A percentile compares a stretch with the other conserved stretches of the same genome.
These are phyloP conservation scores for Microplitis manilae DNA, from an alignment of 2,888 invertebrate genomes.

Conservation along the genomic window DNA sequence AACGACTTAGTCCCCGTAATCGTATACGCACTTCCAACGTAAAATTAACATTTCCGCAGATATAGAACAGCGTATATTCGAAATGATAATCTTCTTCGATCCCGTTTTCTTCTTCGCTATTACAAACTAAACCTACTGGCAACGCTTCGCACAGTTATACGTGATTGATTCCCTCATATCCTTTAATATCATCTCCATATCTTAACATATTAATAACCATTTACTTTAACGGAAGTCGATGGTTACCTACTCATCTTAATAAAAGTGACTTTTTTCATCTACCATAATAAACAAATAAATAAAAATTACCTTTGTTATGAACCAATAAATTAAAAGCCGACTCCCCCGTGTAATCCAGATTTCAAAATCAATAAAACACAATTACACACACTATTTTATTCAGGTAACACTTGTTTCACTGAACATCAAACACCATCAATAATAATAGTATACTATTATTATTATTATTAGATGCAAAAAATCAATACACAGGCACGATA, in stretches of 20 bases:
- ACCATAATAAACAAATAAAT: background rate
- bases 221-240: background rate
- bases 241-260: background rate
- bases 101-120: too few relatives aligned
- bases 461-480: background rate
- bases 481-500: background rate
- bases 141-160: background rate
- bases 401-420: slow-evolving; percentile 22
- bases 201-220: background rate
- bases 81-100: too few relatives aligned
- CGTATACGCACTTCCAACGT: too few relatives aligned
- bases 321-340: slow-evolving; percentile 68
- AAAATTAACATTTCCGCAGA: too few relatives aligned
- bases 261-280: too few relatives aligned
- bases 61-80: too few relatives aligned
- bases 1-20: too few relatives aligned
- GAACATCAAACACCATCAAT: slow-evolving; percentile 20
- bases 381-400: slow-evolving; percentile 20
- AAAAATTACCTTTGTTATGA: slow-evolving; percentile 66
- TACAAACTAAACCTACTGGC: too few relatives aligned
- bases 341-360: slow-evolving; percentile 70
- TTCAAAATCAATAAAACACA: slow-evolving; percentile 48
- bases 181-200: background rate
- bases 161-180: background rate
- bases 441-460: background rate